Evolutionary conservation across 2,797 vertebrate species (phyloP).

Genomic region (Chromobotia macracanthus): DNA sequence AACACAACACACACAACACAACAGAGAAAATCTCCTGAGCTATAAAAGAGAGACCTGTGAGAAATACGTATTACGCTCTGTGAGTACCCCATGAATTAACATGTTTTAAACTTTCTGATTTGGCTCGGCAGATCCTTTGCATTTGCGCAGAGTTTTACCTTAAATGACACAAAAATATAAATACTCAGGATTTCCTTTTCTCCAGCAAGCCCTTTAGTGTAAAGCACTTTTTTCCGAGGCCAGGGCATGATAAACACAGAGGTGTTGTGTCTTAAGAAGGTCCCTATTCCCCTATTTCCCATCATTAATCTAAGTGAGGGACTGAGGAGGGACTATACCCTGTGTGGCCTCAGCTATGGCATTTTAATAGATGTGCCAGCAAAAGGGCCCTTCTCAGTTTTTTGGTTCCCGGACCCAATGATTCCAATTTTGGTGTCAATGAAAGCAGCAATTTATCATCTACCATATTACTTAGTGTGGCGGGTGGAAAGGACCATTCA

Average conservation of each 20-base stretch:
- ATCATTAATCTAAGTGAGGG: conserved; percentile 58
- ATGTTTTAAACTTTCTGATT: conserved; percentile 54
- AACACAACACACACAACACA: too few species aligned
- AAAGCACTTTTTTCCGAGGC: conserved; percentile 18
- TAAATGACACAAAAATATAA: conserved; percentile 4
- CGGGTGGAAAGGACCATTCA: conserved; percentile 75
- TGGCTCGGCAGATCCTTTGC: conserved; percentile 32
- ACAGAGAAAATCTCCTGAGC: too few species aligned
- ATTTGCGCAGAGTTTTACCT: neutral
- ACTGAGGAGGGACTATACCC: conserved; percentile 66
- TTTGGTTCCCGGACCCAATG: conserved; percentile 71
- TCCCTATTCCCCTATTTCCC: conserved; percentile 52
- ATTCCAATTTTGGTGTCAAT: conserved; percentile 76
- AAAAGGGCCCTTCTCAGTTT: conserved; percentile 59
- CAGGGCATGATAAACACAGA: conserved; percentile 45
- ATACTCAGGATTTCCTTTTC: neutral
- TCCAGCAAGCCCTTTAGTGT: conserved; percentile 31
- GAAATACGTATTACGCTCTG: too few species aligned
- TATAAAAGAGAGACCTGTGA: too few species aligned
- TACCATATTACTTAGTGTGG: conserved; percentile 77
- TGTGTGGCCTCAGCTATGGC: conserved; percentile 65
- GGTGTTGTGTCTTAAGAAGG: conserved; percentile 55
- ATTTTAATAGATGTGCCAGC: conserved; percentile 72
- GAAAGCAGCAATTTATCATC: conserved; percentile 77
- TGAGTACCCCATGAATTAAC: too few species aligned